Percentiles rank a stretch among this genome's conserved stretches.
phyloP scores from a whole-genome alignment of 2,797 vertebrate genomes.

The Karalla daura region DNA sequence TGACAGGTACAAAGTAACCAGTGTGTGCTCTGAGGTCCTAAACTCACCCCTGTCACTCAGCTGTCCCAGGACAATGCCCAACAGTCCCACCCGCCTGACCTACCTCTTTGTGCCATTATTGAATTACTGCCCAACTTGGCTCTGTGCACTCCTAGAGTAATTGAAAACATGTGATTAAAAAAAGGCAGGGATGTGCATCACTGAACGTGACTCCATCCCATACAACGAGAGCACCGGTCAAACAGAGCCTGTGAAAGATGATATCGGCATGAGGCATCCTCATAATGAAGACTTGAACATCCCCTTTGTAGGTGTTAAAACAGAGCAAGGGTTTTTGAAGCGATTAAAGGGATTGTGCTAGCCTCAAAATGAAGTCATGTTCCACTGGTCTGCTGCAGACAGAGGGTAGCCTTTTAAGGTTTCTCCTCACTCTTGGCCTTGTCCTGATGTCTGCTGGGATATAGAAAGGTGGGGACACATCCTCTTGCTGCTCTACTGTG shows the following conservation, averaged over 20 bases:
- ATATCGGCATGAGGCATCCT: conserved; percentile 69
- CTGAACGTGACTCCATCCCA: conserved; percentile 65
- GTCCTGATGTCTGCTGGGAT: conserved; percentile 40
- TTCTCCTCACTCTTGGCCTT: conserved; percentile 36
- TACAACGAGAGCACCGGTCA: conserved; percentile 57
- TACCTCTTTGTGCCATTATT: conserved; percentile 74
- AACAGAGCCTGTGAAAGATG: conserved; percentile 67
- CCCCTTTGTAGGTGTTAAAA: conserved; percentile 64
- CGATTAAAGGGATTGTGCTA: conserved; percentile 46
- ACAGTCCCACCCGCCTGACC: conserved; percentile 43
- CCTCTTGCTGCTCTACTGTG: conserved; percentile 1
- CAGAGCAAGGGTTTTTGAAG: conserved; percentile 25
- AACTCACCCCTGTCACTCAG: conserved; percentile 78
- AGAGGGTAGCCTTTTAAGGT: conserved; percentile 45
- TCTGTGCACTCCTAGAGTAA: conserved; percentile 64
- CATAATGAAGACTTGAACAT: conserved; percentile 57
- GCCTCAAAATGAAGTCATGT: conserved; percentile 63
- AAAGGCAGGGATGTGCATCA: conserved; percentile 56
- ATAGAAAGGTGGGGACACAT: conserved; percentile 27
- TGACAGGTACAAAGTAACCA: conserved; percentile 81
- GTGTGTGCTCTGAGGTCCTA: conserved; percentile 53
- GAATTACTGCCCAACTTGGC: conserved; percentile 74
- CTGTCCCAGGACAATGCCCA: conserved; percentile 71
- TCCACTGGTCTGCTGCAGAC: conserved; percentile 50
- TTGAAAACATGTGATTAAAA: conserved; percentile 78